These are phyloP conservation scores for Clinocottus analis DNA, from an alignment of 2,113 vertebrate genomes.

Conservation along the genomic window DNA sequence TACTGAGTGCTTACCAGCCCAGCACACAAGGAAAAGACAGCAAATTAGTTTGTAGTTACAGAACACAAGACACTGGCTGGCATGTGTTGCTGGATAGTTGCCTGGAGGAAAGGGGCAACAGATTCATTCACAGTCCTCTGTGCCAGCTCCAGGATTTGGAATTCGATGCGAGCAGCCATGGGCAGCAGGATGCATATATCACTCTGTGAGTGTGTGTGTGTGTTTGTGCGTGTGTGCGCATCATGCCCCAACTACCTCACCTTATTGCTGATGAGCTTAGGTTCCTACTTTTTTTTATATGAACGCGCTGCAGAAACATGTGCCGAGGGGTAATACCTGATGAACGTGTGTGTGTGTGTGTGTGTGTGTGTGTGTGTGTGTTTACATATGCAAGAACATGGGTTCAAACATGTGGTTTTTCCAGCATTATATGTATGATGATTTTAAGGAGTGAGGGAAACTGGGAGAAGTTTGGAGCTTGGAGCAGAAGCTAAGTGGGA, in stretches of 20 bases:
- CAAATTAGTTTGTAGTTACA: slow-evolving; percentile 43
- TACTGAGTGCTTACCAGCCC: slow-evolving; percentile 9
- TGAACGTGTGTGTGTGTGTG: neutral
- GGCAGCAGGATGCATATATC: slow-evolving; percentile 64
- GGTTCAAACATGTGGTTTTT: neutral
- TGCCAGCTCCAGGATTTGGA: slow-evolving; percentile 64
- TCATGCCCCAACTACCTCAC: slow-evolving; percentile 24
- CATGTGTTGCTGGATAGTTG: slow-evolving; percentile 59
- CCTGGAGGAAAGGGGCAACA: slow-evolving; percentile 53
- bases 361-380: neutral
- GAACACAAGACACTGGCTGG: slow-evolving; percentile 59
- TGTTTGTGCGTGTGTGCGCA: slow-evolving; percentile 10
- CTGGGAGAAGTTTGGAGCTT: neutral
- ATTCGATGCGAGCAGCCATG: slow-evolving; percentile 58
- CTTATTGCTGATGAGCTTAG: slow-evolving; percentile 13
- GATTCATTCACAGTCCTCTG: slow-evolving; percentile 46
- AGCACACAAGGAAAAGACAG: slow-evolving; percentile 32
- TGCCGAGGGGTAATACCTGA: slow-evolving; percentile 9
- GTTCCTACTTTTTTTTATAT: slow-evolving; percentile 17
- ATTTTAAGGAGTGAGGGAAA: neutral
- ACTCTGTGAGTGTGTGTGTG: slow-evolving; percentile 13
- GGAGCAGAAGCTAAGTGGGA: neutral
- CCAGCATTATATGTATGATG: neutral
- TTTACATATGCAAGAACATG: neutral
- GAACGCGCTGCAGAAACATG: neutral